Conservation (phyloP, 2,113 vertebrate species). For the Cinclus mexicanus region DNA sequence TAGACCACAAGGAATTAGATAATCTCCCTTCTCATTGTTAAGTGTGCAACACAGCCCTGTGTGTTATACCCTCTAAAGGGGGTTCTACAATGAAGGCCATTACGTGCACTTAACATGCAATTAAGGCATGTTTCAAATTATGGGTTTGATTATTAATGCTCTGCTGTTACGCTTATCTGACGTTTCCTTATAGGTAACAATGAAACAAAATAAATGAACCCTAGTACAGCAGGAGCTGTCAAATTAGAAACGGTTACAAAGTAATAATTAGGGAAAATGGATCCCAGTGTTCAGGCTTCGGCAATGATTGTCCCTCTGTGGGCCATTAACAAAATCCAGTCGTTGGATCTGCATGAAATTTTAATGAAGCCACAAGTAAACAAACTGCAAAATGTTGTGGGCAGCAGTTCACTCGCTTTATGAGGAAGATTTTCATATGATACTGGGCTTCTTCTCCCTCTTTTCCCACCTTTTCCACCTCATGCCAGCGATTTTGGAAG, state of each 20-base stretch:
- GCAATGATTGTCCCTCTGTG: conserved; percentile 68
- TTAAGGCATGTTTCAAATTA: conserved; percentile 42
- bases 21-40: not conserved
- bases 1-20: not conserved
- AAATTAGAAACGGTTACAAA: conserved; percentile 73
- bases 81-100: not conserved
- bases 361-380: conserved; percentile 76
- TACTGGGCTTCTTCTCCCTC: not conserved
- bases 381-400: conserved; percentile 62
- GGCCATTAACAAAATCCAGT: conserved; percentile 73
- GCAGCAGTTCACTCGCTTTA: conserved; percentile 24
- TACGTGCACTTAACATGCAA: not conserved
- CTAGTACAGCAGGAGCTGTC: conserved; percentile 72
- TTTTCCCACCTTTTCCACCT: not conserved
- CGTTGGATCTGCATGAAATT: conserved; percentile 69
- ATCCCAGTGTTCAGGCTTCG: conserved; percentile 65
- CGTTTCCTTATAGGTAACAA: conserved; percentile 57
- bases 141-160: not conserved
- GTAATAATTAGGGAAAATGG: conserved; percentile 78
- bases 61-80: not conserved
- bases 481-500: not conserved
- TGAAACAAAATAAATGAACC: conserved; percentile 71
- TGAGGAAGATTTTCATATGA: not conserved
- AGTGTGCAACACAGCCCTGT: not conserved
- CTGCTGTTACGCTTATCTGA: conserved; percentile 28